Percentiles rank a stretch among this genome's conserved stretches.
Evolutionary conservation across 1,140 invertebrate species (phyloP).

Genomic region (Cardiocondyla obscurior): DNA sequence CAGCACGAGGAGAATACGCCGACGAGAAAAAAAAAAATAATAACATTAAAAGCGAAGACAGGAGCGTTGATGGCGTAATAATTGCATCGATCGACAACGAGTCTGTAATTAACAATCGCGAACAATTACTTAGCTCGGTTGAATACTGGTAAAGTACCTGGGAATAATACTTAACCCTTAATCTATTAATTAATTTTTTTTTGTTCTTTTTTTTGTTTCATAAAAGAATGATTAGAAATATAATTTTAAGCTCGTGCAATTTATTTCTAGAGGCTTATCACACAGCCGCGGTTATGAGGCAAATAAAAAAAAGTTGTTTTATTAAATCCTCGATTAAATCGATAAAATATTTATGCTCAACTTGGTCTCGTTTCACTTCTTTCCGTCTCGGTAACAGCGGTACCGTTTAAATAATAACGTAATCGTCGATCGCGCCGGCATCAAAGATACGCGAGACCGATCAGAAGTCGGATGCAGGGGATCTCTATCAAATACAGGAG

Average conservation of each 20-base stretch:
- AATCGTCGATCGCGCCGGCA: slow-evolving; percentile 22
- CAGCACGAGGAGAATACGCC: slow-evolving; percentile 27
- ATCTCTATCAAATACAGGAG: slow-evolving; percentile 13
- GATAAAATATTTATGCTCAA: slow-evolving; percentile 2
- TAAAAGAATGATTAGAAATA: not conserved
- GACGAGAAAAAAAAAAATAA: slow-evolving; percentile 53
- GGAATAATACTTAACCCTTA: not conserved
- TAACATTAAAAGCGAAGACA: slow-evolving; percentile 15
- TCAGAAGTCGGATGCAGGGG: slow-evolving; percentile 21
- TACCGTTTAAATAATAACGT: slow-evolving; percentile 53
- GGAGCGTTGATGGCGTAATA: slow-evolving; percentile 38
- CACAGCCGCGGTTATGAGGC: no score
- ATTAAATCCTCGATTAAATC: no score
- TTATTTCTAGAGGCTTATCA: not conserved
- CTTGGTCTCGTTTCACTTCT: slow-evolving; percentile 38
- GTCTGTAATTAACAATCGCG: slow-evolving; percentile 24
- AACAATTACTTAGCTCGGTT: not conserved
- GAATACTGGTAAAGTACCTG: not conserved
- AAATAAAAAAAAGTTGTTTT: no score
- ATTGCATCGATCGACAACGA: not conserved
- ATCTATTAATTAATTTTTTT: slow-evolving; percentile 9
- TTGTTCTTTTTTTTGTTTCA: not conserved
- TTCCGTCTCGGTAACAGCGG: slow-evolving; percentile 57
- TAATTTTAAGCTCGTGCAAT: not conserved
- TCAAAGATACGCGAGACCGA: not conserved